Conservation (phyloP, 2,797 vertebrate species). For the Hirundo rustica region DNA sequence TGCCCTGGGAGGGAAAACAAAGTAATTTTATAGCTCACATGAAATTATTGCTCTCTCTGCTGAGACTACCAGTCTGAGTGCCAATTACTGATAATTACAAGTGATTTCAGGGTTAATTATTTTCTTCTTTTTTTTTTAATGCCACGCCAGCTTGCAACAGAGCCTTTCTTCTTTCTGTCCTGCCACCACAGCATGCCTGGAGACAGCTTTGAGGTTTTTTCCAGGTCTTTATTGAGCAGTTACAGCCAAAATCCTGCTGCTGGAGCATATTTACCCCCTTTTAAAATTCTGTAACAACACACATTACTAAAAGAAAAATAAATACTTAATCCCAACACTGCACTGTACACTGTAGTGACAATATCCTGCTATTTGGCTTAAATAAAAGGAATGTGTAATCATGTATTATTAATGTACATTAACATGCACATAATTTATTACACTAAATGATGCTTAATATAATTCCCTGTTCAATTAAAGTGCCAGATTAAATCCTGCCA, state of each 20-base stretch:
- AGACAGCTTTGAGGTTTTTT: background rate
- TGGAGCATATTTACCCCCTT: background rate
- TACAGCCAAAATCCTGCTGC: background rate
- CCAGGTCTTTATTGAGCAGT: background rate
- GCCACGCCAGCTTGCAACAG: background rate
- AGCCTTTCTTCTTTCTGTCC: background rate
- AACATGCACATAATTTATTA: background rate
- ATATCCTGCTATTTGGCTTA: background rate
- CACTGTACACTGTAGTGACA: background rate
- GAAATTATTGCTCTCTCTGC: background rate
- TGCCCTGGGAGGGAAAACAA: background rate
- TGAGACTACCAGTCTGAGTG: background rate
- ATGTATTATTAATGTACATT: background rate
- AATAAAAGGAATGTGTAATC: background rate
- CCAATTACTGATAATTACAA: background rate
- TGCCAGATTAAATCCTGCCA: background rate
- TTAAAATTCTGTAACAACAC: background rate
- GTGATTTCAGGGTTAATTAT: background rate
- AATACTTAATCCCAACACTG: background rate
- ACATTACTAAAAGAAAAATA: background rate
- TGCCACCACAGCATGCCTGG: background rate
- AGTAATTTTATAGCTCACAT: background rate
- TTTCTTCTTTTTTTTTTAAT: background rate
- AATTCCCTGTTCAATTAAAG: background rate
- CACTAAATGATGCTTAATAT: background rate